phyloP scores from a whole-genome alignment of 2,888 invertebrate species.

The Conops quadrifasciatus region DNA sequence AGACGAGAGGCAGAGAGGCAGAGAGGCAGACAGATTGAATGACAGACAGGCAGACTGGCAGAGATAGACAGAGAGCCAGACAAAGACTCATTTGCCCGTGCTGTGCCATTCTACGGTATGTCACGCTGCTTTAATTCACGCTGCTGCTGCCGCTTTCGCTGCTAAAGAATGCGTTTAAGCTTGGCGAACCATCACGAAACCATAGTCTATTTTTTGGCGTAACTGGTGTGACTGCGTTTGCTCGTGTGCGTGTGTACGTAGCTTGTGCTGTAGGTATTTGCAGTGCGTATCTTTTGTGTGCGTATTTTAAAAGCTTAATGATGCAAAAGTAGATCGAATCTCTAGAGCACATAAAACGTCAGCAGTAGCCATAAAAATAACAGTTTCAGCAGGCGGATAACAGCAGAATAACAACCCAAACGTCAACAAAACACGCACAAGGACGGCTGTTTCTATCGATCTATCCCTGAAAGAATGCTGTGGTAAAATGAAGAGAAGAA shows the following conservation, averaged over 20 bases:
- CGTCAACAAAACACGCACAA: no score
- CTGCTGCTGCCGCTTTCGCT: neutral
- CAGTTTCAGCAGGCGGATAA: neutral
- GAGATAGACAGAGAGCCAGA: neutral
- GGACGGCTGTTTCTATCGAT: no score
- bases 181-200: neutral
- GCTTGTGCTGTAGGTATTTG: neutral
- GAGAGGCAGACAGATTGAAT: neutral
- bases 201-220: neutral
- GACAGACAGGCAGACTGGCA: neutral
- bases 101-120: neutral
- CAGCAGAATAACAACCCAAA: neutral
- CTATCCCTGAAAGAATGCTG: no score
- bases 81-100: neutral
- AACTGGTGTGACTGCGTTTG: neutral
- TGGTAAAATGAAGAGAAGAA: no score
- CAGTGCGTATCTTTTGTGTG: neutral
- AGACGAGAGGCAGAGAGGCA: neutral
- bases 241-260: neutral
- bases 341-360: neutral
- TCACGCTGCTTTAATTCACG: neutral
- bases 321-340: slow-evolving; percentile 13
- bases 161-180: neutral
- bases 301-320: slow-evolving; percentile 18
- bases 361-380: neutral